phyloP scores from a whole-genome alignment of 2,797 vertebrate genomes.

The Orientallactaga sibirica region DNA sequence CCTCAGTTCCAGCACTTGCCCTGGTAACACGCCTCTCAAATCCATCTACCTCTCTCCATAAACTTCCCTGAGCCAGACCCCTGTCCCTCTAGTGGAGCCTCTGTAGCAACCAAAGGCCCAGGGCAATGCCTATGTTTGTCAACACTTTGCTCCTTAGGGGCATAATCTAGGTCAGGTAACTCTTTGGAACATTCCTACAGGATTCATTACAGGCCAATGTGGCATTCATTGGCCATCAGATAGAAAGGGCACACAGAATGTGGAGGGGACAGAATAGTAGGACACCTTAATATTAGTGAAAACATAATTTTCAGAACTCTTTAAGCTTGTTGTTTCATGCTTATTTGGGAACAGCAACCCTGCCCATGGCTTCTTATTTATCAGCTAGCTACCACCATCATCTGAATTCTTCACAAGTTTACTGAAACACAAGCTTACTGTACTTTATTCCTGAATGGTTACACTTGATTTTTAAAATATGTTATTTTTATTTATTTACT shows the following conservation, averaged over 20 bases:
- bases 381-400: conserved; percentile 35
- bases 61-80: neutral
- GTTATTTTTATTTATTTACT: too few relatives aligned
- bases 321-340: conserved; percentile 32
- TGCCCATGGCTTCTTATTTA: conserved; percentile 17
- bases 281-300: conserved; percentile 1
- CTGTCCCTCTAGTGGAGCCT: neutral
- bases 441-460: conserved; percentile 65
- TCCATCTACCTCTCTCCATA: neutral
- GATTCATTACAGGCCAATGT: neutral
- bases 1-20: neutral
- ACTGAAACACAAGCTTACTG: conserved; percentile 78
- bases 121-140: neutral
- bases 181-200: neutral
- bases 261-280: conserved; percentile 20
- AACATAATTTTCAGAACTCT: conserved; percentile 39
- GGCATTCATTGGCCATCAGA: neutral
- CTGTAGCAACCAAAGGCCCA: neutral
- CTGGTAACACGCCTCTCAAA: neutral
- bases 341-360: conserved; percentile 33
- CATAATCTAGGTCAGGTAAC: neutral
- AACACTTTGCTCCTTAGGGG: neutral
- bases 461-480: neutral
- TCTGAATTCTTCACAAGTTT: conserved; percentile 60
- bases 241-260: neutral